Percentiles rank a stretch among this genome's conserved stretches.
Evolutionary conservation across 1,140 invertebrate genomes (phyloP).

Genomic region (Spodoptera litura): DNA sequence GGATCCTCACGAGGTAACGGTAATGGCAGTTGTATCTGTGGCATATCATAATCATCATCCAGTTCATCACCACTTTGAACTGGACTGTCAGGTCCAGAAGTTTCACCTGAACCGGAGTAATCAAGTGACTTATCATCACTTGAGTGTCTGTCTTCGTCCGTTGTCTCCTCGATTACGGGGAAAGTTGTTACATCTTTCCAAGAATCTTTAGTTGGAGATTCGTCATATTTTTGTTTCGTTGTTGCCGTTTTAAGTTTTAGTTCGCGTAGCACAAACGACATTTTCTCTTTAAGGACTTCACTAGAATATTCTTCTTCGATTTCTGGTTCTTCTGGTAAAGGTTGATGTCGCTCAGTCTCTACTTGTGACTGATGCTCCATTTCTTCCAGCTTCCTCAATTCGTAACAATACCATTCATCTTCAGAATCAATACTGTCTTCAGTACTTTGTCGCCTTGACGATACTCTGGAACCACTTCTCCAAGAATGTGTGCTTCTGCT

Average conservation of each 20-base stretch:
- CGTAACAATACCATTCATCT: slow-evolving; percentile 97
- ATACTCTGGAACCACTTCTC: slow-evolving; percentile 94
- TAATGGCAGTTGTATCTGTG: slow-evolving; percentile 86
- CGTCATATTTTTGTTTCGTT: slow-evolving; percentile 80
- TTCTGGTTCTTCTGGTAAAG: slow-evolving; percentile 88
- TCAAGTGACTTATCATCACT: slow-evolving; percentile 82
- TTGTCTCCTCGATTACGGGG: slow-evolving; percentile 72
- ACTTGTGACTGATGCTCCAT: slow-evolving; percentile 91
- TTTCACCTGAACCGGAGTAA: slow-evolving; percentile 91
- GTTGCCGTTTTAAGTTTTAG: slow-evolving; percentile 89
- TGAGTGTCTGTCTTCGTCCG: slow-evolving; percentile 69
- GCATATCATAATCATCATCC: slow-evolving; percentile 87
- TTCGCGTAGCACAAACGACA: slow-evolving; percentile 92
- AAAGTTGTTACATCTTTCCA: slow-evolving; percentile 85
- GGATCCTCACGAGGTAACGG: slow-evolving; percentile 72
- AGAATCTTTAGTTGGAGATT: slow-evolving; percentile 73
- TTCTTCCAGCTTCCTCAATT: slow-evolving; percentile 94
- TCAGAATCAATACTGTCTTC: slow-evolving; percentile 97
- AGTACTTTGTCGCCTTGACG: slow-evolving; percentile 95
- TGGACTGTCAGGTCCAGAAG: slow-evolving; percentile 94
- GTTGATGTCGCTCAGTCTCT: slow-evolving; percentile 88
- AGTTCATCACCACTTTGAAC: slow-evolving; percentile 90
- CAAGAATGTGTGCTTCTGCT: slow-evolving; percentile 94
- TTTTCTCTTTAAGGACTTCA: slow-evolving; percentile 91
- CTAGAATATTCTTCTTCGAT: slow-evolving; percentile 87